A percentile compares a stretch with the other conserved stretches of the same genome.
Conservation (phyloP, 2,888 invertebrate genomes). For the Anaspis maculata region DNA sequence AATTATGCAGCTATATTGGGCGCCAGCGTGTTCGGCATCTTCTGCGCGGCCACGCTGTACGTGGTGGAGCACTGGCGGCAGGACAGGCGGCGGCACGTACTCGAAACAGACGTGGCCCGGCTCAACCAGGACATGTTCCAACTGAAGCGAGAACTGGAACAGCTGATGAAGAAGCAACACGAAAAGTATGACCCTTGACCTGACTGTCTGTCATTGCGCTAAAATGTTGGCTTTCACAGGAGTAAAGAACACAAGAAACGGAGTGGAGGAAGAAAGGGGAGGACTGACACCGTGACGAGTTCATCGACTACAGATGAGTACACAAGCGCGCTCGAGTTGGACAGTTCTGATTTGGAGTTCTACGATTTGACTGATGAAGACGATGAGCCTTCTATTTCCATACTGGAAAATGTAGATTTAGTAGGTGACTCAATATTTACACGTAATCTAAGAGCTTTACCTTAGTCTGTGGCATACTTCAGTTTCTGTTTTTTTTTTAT, state of each 20-base stretch:
- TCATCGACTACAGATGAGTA: slow-evolving; percentile 30
- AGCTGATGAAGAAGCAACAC: slow-evolving; percentile 24
- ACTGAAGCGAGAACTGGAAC: slow-evolving; percentile 31
- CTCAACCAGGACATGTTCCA: slow-evolving; percentile 31
- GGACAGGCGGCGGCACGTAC: slow-evolving; percentile 31
- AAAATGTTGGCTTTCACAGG: too few relatives aligned
- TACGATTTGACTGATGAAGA: slow-evolving; percentile 40
- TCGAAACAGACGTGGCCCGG: slow-evolving; percentile 35
- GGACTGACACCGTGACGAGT: too few relatives aligned
- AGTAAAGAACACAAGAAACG: slow-evolving; percentile 4
- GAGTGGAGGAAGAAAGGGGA: slow-evolving; percentile 6
- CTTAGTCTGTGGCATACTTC: too few relatives aligned
- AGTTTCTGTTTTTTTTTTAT: too few relatives aligned
- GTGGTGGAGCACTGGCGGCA: slow-evolving; percentile 36
- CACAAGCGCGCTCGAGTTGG: slow-evolving; percentile 30
- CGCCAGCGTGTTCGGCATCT: slow-evolving; percentile 36
- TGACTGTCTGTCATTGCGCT: too few relatives aligned
- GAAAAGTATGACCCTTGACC: slow-evolving; percentile 12
- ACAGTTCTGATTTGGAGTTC: slow-evolving; percentile 40
- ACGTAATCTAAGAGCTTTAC: too few relatives aligned
- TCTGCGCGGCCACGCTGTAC: slow-evolving; percentile 37
- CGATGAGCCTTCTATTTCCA: too few relatives aligned
- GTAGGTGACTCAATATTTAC: too few relatives aligned
- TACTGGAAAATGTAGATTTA: too few relatives aligned
- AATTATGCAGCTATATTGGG: too few relatives aligned